Evolutionary conservation across 2,113 vertebrate genomes (phyloP).

Genomic region (Saimiri boliviensis): DNA sequence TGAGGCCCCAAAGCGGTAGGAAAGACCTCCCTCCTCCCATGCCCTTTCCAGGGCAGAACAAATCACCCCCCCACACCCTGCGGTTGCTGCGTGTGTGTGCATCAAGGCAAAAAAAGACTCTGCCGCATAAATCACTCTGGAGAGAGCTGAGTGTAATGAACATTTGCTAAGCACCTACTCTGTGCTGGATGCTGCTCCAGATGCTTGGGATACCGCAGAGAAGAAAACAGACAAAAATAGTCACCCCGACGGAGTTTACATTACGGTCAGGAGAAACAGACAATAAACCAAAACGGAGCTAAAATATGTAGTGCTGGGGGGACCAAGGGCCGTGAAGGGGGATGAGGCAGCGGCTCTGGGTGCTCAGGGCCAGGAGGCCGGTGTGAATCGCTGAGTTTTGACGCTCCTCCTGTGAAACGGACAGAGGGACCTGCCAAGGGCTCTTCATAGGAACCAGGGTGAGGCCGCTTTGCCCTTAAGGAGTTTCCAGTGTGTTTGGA

Average conservation of each 20-base stretch:
- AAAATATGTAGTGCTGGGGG: not conserved
- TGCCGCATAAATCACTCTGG: not conserved
- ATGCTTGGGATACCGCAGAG: not conserved
- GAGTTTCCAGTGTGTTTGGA: not conserved
- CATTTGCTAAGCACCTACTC: not conserved
- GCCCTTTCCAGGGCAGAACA: accelerated
- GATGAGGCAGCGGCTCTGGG: accelerated
- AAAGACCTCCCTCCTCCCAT: not conserved
- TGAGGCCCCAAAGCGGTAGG: accelerated
- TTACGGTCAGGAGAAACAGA: not conserved
- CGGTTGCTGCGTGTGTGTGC: accelerated
- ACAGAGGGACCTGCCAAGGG: not conserved
- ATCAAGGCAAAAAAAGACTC: not conserved
- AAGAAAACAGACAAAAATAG: not conserved
- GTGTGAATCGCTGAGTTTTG: not conserved
- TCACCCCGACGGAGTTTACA: not conserved
- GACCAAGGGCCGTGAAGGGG: accelerated
- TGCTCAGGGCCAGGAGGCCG: not conserved
- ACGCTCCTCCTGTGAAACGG: not conserved
- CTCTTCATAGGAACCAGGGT: not conserved
- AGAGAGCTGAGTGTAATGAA: not conserved
- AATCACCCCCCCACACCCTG: accelerated
- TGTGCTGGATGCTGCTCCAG: not conserved
- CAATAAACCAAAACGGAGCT: not conserved
- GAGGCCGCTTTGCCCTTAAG: not conserved